A percentile compares a stretch with the other conserved stretches of the same genome.
These are phyloP conservation scores for Branchinecta lynchi DNA, from an alignment of 1,140 invertebrate species.

Conservation along the genomic window DNA sequence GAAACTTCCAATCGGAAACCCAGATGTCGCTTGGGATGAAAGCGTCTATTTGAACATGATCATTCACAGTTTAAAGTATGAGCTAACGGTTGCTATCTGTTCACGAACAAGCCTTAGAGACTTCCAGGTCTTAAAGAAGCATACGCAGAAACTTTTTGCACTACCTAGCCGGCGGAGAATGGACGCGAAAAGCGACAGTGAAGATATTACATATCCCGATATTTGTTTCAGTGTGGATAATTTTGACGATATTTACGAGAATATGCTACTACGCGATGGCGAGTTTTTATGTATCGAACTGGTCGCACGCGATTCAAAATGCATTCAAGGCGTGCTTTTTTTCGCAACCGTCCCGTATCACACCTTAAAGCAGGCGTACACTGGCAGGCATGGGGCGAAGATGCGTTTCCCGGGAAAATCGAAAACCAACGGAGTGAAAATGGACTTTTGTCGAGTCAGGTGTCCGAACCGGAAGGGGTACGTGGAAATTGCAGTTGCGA, in stretches of 20 bases:
- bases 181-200: conserved; percentile 94
- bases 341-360: conserved; percentile 94
- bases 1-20: conserved; percentile 85
- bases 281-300: conserved; percentile 98
- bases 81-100: conserved; percentile 88
- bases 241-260: conserved; percentile 96
- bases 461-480: conserved; percentile 91
- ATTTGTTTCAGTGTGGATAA: conserved; percentile 99
- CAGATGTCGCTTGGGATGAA: conserved; percentile 96
- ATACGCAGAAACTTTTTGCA: conserved; percentile 90
- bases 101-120: conserved; percentile 92
- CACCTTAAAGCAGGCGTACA: conserved; percentile 88
- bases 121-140: conserved; percentile 79
- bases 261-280: conserved; percentile 86
- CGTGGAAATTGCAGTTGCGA: conserved; percentile 93
- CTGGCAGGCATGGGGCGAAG: neutral
- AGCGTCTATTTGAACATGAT: conserved; percentile 97
- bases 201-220: conserved; percentile 97
- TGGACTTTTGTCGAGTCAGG: conserved; percentile 95
- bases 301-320: conserved; percentile 70
- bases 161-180: conserved; percentile 87
- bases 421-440: conserved; percentile 26
- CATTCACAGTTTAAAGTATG: conserved; percentile 96
- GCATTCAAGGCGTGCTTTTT: conserved; percentile 82
- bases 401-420: neutral